A percentile compares a stretch with the other conserved stretches of the same genome.
These are phyloP conservation scores for Erythrolamprus reginae DNA, from an alignment of 2,113 vertebrate species.

Conservation along the genomic window DNA sequence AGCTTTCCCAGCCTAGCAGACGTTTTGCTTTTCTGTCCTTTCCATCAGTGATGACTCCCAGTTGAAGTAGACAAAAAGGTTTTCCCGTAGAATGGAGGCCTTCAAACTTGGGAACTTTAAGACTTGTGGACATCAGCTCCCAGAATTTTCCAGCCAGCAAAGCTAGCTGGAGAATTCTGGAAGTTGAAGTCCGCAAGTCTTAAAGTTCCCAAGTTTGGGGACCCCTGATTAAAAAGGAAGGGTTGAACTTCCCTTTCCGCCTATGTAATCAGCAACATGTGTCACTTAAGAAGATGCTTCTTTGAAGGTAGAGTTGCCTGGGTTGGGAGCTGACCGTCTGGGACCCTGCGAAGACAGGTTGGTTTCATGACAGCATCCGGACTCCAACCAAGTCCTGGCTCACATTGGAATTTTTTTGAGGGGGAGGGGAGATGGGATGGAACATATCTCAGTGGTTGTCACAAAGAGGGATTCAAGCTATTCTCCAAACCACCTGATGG, in stretches of 20 bases:
- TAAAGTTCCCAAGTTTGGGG: too few relatives aligned
- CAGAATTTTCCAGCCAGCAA: too few relatives aligned
- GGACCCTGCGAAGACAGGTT: neutral
- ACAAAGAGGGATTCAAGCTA: too few relatives aligned
- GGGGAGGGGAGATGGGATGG: too few relatives aligned
- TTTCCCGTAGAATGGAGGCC: neutral
- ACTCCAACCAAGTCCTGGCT: neutral
- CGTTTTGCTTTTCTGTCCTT: neutral
- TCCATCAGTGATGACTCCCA: neutral
- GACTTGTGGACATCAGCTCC: too few relatives aligned
- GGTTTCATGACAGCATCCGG: neutral
- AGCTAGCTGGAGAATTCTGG: too few relatives aligned
- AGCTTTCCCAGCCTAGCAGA: neutral
- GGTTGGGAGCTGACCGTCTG: neutral
- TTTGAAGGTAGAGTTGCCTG: neutral
- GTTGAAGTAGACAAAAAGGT: neutral
- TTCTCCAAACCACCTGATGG: too few relatives aligned
- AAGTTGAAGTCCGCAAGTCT: too few relatives aligned
- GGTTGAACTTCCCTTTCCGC: neutral
- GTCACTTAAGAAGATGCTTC: neutral
- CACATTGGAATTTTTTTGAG: neutral
- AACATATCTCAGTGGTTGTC: too few relatives aligned
- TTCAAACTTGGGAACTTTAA: too few relatives aligned
- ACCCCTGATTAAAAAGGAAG: neutral
- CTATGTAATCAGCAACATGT: neutral